Conservation (phyloP, 1,140 invertebrate genomes). For the Pristionchus pacificus region DNA sequence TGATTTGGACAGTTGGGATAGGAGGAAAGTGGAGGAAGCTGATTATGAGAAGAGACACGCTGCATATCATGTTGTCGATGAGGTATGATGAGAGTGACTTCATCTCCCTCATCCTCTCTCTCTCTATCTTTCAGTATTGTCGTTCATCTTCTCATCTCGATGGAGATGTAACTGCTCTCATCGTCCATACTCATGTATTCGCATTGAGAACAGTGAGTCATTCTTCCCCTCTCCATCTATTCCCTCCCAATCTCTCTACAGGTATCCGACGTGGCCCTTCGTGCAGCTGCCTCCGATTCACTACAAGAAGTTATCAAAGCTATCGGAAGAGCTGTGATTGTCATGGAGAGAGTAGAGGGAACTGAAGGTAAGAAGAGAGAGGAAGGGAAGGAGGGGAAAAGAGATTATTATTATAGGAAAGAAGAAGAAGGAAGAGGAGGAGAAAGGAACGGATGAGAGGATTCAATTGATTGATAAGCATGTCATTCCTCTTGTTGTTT, state of each 20-base stretch:
- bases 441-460: not conserved
- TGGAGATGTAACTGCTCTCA: not conserved
- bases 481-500: constrained; percentile 33
- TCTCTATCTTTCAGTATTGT: too few relatives aligned
- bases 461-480: constrained; percentile 47
- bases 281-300: constrained; percentile 73
- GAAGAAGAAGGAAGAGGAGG: too few relatives aligned
- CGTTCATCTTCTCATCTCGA: too few relatives aligned
- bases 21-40: constrained; percentile 80
- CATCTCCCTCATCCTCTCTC: too few relatives aligned
- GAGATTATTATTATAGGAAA: too few relatives aligned
- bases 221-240: too few relatives aligned
- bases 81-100: too few relatives aligned
- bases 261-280: constrained; percentile 71
- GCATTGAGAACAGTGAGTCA: not conserved
- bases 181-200: not conserved
- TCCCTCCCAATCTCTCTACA: too few relatives aligned
- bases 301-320: constrained; percentile 67
- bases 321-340: constrained; percentile 67
- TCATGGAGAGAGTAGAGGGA: too few relatives aligned
- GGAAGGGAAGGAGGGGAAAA: too few relatives aligned
- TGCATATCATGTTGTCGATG: constrained; percentile 67
- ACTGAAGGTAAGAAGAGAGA: too few relatives aligned
- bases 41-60: constrained; percentile 77
- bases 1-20: constrained; percentile 79